Conservation (phyloP, 2,888 invertebrate species). For the Heliconius sara region DNA sequence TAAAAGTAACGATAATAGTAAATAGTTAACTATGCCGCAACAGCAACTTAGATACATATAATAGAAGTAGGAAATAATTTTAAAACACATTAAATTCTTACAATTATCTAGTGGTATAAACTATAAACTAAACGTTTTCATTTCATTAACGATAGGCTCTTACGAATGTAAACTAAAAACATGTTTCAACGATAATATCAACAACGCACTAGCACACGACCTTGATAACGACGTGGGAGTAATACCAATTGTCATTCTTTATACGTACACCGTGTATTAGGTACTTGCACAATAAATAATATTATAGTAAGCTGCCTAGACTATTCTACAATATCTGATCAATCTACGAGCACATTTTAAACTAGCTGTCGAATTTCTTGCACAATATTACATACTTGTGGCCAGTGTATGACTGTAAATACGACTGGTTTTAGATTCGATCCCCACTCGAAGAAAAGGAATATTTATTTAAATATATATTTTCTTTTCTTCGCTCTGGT, state of each 20-base stretch:
- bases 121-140: neutral
- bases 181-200: conserved; percentile 38
- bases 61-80: neutral
- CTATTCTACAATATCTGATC: conserved; percentile 30
- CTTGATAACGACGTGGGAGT: conserved; percentile 40
- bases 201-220: conserved; percentile 31
- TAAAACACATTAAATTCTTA: neutral
- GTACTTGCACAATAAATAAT: conserved; percentile 37
- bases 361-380: conserved; percentile 12
- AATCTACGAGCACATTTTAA: conserved; percentile 20
- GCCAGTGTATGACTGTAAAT: too few relatives aligned
- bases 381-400: neutral
- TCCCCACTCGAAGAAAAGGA: too few relatives aligned
- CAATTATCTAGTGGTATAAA: neutral
- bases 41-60: neutral
- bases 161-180: conserved; percentile 31
- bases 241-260: conserved; percentile 41
- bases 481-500: too few relatives aligned
- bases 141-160: neutral
- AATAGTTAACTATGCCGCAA: neutral
- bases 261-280: conserved; percentile 22
- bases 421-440: too few relatives aligned
- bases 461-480: too few relatives aligned
- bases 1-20: neutral
- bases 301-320: conserved; percentile 30